Conservation (phyloP, 2,797 vertebrate genomes). For the Tarsius wallacei region DNA sequence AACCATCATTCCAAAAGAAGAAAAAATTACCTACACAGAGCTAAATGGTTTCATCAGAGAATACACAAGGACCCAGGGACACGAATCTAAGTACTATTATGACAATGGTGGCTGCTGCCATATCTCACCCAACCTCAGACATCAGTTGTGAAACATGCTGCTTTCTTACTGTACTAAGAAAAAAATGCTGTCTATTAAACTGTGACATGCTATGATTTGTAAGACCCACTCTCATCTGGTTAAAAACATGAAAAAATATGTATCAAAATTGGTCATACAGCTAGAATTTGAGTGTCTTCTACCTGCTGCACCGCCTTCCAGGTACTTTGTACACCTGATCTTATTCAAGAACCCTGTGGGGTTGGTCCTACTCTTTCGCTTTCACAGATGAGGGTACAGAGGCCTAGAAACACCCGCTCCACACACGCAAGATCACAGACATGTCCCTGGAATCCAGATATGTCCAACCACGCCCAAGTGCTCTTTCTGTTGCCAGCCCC, state of each 20-base stretch:
- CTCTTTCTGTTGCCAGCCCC: background rate
- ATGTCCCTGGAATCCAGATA: background rate
- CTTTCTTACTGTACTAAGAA: background rate
- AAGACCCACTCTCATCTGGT: background rate
- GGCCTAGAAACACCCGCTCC: background rate
- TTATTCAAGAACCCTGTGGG: background rate
- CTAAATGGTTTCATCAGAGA: background rate
- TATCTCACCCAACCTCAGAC: background rate
- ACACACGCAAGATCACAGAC: background rate
- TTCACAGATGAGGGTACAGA: background rate
- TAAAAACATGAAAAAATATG: background rate
- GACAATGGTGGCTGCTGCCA: background rate
- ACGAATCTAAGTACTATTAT: background rate
- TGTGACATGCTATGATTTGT: background rate
- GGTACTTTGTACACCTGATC: background rate
- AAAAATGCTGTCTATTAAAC: background rate
- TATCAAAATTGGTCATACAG: background rate
- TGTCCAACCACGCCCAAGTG: background rate
- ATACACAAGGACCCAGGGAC: background rate
- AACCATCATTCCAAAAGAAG: background rate
- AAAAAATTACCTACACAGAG: background rate
- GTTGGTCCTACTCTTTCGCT: accelerated
- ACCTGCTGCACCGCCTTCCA: background rate
- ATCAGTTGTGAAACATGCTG: background rate
- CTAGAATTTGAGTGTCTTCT: background rate